phyloP scores from a whole-genome alignment of 2,797 vertebrate species.

The Babyrousa celebensis region DNA sequence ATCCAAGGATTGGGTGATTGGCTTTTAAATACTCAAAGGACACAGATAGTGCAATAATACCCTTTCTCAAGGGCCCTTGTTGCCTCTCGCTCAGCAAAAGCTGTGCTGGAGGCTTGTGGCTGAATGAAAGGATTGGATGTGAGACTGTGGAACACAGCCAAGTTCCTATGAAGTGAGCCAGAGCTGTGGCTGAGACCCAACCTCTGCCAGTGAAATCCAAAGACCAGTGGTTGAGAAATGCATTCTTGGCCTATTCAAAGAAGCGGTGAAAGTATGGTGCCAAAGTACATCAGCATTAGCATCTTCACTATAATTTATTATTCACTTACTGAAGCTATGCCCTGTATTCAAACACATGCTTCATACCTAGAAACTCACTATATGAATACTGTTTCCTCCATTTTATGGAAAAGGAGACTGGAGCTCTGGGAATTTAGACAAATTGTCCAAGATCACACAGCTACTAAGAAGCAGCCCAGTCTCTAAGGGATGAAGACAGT shows the following conservation, averaged over 20 bases:
- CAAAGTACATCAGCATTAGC: neutral
- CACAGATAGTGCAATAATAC: neutral
- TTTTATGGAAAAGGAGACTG: neutral
- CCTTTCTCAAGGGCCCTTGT: neutral
- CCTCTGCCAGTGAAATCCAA: constrained; percentile 18
- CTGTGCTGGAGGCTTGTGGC: neutral
- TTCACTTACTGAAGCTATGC: neutral
- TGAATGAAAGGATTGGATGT: constrained; percentile 9
- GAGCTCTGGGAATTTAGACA: neutral
- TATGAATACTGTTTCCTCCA: neutral
- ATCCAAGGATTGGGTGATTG: neutral
- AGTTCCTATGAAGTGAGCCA: constrained; percentile 71
- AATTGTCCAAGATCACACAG: neutral
- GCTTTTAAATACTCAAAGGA: constrained; percentile 32
- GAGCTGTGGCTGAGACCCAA: constrained; percentile 52
- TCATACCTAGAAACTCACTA: neutral
- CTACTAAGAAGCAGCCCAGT: neutral
- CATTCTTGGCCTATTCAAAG: constrained; percentile 55
- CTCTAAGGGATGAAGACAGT: neutral
- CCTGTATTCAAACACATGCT: neutral
- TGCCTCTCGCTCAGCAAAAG: neutral
- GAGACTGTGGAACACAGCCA: neutral
- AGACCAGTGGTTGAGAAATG: constrained; percentile 47
- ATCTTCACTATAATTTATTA: neutral
- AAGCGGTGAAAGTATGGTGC: neutral